Evolutionary conservation across 2,888 invertebrate species (phyloP), one percentile per base, ranked within the genome.

Genomic region (Lymantria dispar): DNA sequence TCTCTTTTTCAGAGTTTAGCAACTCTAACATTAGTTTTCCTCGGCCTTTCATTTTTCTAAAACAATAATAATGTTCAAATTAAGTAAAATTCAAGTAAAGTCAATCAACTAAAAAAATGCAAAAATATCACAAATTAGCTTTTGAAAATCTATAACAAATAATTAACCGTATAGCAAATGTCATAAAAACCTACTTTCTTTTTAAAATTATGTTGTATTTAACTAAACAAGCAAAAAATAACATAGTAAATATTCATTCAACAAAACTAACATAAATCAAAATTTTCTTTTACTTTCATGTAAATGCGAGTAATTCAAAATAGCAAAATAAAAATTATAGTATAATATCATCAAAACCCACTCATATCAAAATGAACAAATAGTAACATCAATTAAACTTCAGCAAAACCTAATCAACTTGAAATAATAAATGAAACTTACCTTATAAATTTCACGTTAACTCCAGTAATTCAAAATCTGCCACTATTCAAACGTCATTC

Each of bases 401-500:
- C 48, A 48, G 29, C 48, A 43, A 48, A 48, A 43, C 48, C 11
- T 29, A 48, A 43, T 48, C 43, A 43, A 43, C 43, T 48, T 43
- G 36, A 48, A 48, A 48, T 48, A 48, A 48, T 12, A 48, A 14
- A 48, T 43, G 38, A 43, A 48, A 48, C 48, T 41, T 48, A 48
- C 38, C 37, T 29, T n/a, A n/a, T n/a, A n/a, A n/a, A n/a, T 38
- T 9, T 15, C 48, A 48, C 43, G 8, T 29, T 43, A 48, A 48
- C 43, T 43, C 43, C 37, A 43, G 48, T 37, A 12, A 5, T 37
- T 48, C 29, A n/a, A n/a, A n/a, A n/a, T n/a, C n/a, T n/a, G n/a
- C n/a, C n/a, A n/a, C n/a, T n/a, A n/a, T n/a, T n/a, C 48, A 43
- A 15, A 42, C 13, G 3, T 5, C 30, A 11, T 29, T 29, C 3